phyloP scores from a whole-genome alignment of 92 coral and sea anemone species.

The Porites divaricata region DNA sequence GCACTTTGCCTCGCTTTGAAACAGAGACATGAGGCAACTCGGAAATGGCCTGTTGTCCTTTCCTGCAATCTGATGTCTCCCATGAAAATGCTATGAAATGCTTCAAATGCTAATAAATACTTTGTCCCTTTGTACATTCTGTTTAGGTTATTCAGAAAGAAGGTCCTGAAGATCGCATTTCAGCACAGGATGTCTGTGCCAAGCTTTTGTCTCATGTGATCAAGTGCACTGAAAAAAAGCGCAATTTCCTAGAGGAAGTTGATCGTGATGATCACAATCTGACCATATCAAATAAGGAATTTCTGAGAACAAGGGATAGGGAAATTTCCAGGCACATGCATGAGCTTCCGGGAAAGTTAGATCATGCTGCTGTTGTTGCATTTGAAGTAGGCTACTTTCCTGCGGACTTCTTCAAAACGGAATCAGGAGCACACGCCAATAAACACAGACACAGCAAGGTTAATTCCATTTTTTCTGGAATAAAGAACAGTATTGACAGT shows the following conservation, averaged over 20 bases:
- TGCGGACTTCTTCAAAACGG: conserved; percentile 66
- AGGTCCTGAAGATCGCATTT: conserved; percentile 72
- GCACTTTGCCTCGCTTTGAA: no score
- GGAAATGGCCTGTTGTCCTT: no score
- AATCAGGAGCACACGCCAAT: conserved; percentile 54
- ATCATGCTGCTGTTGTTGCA: conserved; percentile 98
- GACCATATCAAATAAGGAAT: conserved; percentile 19
- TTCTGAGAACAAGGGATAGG: conserved; percentile 56
- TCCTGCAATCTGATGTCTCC: no score
- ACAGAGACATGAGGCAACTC: no score
- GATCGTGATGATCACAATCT: conserved; percentile 53
- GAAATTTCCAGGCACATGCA: conserved; percentile 70
- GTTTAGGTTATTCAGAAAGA: conserved; percentile 84
- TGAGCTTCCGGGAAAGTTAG: conserved; percentile 91
- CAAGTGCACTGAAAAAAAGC: conserved; percentile 82
- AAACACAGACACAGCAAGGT: not conserved
- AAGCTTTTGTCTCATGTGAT: conserved; percentile 85
- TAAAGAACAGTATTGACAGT: not conserved
- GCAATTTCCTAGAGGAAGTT: conserved; percentile 72
- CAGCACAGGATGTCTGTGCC: conserved; percentile 92
- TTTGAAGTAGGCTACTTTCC: conserved; percentile 95
- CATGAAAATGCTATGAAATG: no score
- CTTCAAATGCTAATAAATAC: no score
- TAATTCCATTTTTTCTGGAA: not conserved
- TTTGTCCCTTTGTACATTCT: not conserved